A percentile compares a stretch with the other conserved stretches of the same genome.
phyloP scores from a whole-genome alignment of 2,113 vertebrate species.

The Cinclus mexicanus region DNA sequence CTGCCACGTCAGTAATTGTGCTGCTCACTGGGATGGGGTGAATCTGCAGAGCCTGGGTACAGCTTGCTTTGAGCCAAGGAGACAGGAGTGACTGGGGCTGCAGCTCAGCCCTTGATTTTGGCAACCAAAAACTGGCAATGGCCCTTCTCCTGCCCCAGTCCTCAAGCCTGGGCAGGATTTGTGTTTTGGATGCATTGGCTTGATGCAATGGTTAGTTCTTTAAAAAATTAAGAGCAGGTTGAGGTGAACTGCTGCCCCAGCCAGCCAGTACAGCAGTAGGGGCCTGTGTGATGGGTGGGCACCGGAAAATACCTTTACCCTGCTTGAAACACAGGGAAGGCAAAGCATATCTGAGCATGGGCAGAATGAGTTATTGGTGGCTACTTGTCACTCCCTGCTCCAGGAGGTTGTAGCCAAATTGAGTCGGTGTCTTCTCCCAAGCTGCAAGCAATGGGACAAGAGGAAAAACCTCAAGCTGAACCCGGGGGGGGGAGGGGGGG shows the following conservation, averaged over 20 bases:
- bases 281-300: not conserved
- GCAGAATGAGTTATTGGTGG: not conserved
- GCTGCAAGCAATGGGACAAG: not conserved
- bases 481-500: too few species aligned
- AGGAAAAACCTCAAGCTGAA: not conserved
- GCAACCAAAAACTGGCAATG: rapidly evolving
- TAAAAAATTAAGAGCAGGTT: not conserved
- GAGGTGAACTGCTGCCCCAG: not conserved
- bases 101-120: not conserved
- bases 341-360: rapidly evolving
- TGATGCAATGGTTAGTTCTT: not conserved
- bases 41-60: not conserved
- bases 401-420: not conserved
- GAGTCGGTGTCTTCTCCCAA: not conserved
- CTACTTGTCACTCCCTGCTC: not conserved
- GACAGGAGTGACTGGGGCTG: not conserved
- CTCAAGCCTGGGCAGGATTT: not conserved
- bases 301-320: not conserved
- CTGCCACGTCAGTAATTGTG: not conserved
- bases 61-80: not conserved
- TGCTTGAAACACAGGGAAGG: not conserved
- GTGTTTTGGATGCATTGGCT: not conserved
- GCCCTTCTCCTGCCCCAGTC: not conserved
- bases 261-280: not conserved
- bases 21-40: not conserved